These are phyloP conservation scores for Rynchops niger DNA, from an alignment of 2,113 vertebrate genomes.

Conservation along the genomic window DNA sequence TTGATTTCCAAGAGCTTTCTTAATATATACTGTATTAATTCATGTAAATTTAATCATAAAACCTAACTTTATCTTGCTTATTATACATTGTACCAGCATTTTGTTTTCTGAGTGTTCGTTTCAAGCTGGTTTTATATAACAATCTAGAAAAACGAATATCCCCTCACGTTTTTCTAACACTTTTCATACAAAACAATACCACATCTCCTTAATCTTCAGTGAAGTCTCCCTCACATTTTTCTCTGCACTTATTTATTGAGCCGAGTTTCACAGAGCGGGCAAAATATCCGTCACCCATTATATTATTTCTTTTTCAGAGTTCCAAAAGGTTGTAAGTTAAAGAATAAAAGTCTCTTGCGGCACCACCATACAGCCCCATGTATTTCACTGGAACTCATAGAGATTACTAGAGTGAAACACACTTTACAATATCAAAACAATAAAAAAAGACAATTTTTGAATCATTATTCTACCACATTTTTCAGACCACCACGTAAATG, in stretches of 20 bases:
- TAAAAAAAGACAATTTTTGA: neutral
- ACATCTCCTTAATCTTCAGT: neutral
- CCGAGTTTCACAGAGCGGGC: neutral
- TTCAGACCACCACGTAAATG: neutral
- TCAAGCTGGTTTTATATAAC: neutral
- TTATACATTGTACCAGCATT: neutral
- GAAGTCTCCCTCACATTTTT: neutral
- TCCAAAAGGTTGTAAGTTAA: neutral
- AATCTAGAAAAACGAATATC: neutral
- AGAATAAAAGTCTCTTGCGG: neutral
- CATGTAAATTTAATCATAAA: neutral
- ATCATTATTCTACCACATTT: neutral
- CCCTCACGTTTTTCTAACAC: neutral
- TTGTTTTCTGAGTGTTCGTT: neutral
- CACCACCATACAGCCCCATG: neutral
- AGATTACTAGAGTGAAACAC: neutral
- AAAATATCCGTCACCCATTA: neutral
- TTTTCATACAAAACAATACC: neutral
- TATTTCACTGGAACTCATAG: neutral
- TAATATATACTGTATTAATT: neutral
- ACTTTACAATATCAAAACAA: neutral
- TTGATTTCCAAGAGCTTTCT: neutral
- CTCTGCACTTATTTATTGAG: neutral
- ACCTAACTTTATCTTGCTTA: neutral
- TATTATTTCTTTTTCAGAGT: neutral